Evolutionary conservation across 2,113 vertebrate genomes (phyloP), one percentile per base, ranked within the genome.

Genomic region (Malurus melanocephalus): DNA sequence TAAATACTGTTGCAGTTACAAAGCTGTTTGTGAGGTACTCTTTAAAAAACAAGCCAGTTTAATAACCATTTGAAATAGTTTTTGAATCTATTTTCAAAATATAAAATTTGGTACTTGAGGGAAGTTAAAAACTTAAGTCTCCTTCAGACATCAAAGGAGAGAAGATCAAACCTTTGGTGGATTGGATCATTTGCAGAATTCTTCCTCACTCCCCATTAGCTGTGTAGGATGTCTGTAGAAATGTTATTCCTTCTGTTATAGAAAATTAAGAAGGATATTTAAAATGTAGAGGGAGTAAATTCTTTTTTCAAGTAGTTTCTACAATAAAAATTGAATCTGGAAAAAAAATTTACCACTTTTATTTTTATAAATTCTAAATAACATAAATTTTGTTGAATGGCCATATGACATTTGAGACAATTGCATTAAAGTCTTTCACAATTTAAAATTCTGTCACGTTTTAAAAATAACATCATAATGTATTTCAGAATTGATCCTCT

Each of bases 341-440:
- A 11, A 16, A 16, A 43, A 26, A 4, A 16, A 20, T 1, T 33
- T 46, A 42, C 28, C 4, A 28, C 0, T 2, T 19, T 1, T 21
- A 38, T 30, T 46, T 65, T 22, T 8, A 13, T 40, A 53, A 57
- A 46, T 72, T 45, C 8, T 62, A 33, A 79, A 53, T 17, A 2
- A 62, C 55, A 53, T n/a, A 30, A 20, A 16, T 52, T 28, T 85
- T 4, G 5, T 10, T 40, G 24, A 52, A 61, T 79, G 7, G 3
- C 1, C 12, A 40, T 32, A 48, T 13, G 7, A 6, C 6, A 48
- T 68, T 69, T 77, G 26, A 66, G 15, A 69, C 22, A 48, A 43
- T 32, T 79, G 5, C 32, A 66, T 61, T 48, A 27, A 10, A 71
- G 5, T 2, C 13, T 57, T 67, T 79, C 12, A 32, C 2, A n/a